These are phyloP conservation scores for Ichneumoninae sp. DNA, from an alignment of 2,888 invertebrate species.

Conservation along the genomic window DNA sequence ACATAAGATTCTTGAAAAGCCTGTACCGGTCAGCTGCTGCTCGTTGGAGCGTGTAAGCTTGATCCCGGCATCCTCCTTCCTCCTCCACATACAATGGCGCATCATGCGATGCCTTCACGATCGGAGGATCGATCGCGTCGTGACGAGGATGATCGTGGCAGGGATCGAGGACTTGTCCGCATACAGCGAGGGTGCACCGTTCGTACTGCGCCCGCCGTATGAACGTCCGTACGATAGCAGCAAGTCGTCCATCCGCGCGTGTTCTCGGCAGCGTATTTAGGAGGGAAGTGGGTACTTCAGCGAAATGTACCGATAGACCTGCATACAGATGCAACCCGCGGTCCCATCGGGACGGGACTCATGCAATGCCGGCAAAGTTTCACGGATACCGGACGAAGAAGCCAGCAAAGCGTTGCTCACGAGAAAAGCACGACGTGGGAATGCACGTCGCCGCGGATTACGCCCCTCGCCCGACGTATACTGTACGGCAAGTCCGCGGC, in stretches of 20 bases:
- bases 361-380: conserved; percentile 10
- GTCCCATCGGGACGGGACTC: conserved; percentile 3
- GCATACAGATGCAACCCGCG: not conserved
- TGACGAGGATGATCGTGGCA: conserved; percentile 27
- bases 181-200: not conserved
- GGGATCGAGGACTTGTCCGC: conserved; percentile 3
- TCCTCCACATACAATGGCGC: not conserved
- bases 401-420: conserved; percentile 25
- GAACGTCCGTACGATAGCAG: conserved; percentile 1
- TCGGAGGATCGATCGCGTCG: conserved; percentile 27
- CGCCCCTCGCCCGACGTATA: conserved; percentile 75
- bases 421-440: conserved; percentile 78
- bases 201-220: not conserved
- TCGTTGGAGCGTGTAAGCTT: conserved; percentile 3
- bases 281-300: not conserved
- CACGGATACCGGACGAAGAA: not conserved
- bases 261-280: not conserved
- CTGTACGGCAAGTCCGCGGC: conserved; percentile 50
- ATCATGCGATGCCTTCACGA: conserved; percentile 21
- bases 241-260: conserved; percentile 17
- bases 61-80: not conserved
- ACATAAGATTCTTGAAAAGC: conserved; percentile 4
- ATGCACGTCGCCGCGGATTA: conserved; percentile 81
- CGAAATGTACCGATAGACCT: conserved; percentile 12
- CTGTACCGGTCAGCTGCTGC: conserved; percentile 4